Base-by-base conservation (phyloP, 2,888 invertebrate species). In the Iselma pallidipennis region DNA sequence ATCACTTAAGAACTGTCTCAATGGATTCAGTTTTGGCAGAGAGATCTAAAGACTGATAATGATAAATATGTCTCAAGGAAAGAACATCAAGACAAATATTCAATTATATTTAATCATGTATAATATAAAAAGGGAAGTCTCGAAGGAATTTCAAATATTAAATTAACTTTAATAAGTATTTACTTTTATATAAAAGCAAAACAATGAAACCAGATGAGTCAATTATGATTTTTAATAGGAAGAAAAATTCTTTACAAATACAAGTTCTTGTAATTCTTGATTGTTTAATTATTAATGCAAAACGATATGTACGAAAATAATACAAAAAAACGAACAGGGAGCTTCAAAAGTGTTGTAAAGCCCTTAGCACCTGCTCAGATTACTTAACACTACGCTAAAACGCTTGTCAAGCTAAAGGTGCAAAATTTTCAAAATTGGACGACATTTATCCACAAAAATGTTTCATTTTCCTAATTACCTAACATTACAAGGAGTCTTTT, bases 31-130 rank as follows among this genome's bases (percentile, higher is more conserved):
- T 21, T 45, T 45, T 10, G 45, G 21, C 45, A 45, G 64, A 61
- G 63, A 65, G 67, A 67, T 66, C 58, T 60, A 61, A 67, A 70
- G 70, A 70, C 68, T 67, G 70, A 70, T 70, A 67, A 66, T 70
- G 70, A 70, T 70, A 68, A 69, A 70, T 70, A 51, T 25, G 61
- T 63, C 63, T 65, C 59, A 61, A 63, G 59, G 63, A 65, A 55
- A 63, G 55, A 14, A 16, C 37, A 37, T 2, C 16, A 37, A 37
- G 37, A 37, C 37, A 16, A 16, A 37, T 37, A 37, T 37, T 37
- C 45, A 45, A 45, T 19, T 45, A 45, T 45, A 45, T 45, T 45
- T 19, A 45, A 45, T 45, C 19, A 23, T 45, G 12, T 45, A 45
- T 23, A 23, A 4, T 23, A 23, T 3, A 12, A 45, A 23, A 23